A percentile compares a stretch with the other conserved stretches of the same genome.
Evolutionary conservation across 1,140 invertebrate species (phyloP).

Genomic region (Vanessa atalanta): DNA sequence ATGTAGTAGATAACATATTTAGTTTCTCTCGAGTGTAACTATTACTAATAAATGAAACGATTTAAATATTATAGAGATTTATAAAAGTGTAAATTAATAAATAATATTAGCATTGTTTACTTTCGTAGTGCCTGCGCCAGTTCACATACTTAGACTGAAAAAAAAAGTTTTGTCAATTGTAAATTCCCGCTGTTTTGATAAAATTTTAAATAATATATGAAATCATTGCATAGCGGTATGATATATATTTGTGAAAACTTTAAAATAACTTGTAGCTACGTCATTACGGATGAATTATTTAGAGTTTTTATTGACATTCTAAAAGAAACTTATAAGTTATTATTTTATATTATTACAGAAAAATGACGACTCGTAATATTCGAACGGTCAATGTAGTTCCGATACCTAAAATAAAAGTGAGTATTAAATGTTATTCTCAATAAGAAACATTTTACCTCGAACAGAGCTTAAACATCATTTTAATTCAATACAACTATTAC

Average conservation of each 20-base stretch:
- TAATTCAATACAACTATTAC: slow-evolving; percentile 12
- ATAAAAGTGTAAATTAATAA: slow-evolving; percentile 4
- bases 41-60: not conserved
- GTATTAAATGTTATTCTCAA: not conserved
- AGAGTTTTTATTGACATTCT: not conserved
- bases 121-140: slow-evolving; percentile 20
- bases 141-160: slow-evolving; percentile 3
- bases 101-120: not conserved
- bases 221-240: not conserved
- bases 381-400: slow-evolving; percentile 30
- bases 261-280: too few species aligned
- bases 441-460: not conserved
- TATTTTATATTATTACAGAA: slow-evolving; percentile 10
- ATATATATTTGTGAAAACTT: not conserved
- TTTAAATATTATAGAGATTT: not conserved
- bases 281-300: not conserved
- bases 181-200: slow-evolving; percentile 33
- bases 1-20: not conserved
- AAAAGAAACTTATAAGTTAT: not conserved
- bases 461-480: not conserved
- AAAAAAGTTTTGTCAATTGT: slow-evolving; percentile 31
- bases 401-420: slow-evolving; percentile 28
- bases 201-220: slow-evolving; percentile 4
- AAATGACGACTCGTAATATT: slow-evolving; percentile 26
- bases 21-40: not conserved